These are phyloP conservation scores for Anthophora plumipes DNA, from an alignment of 2,888 invertebrate genomes.

Conservation along the genomic window DNA sequence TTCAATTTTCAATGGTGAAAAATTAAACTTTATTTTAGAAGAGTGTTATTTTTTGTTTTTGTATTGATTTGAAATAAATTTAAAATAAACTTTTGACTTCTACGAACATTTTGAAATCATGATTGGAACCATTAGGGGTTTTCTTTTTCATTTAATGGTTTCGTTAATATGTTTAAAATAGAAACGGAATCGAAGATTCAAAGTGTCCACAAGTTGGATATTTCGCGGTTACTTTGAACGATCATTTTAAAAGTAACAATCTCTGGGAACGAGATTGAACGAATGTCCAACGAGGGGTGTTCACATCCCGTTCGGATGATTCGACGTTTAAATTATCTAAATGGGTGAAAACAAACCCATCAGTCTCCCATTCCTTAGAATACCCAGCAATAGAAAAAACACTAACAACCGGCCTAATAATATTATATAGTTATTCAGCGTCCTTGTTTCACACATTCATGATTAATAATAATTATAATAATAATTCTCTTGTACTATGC, in stretches of 20 bases:
- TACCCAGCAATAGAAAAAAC: conserved; percentile 70
- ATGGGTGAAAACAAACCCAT: conserved; percentile 26
- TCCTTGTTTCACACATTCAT: conserved; percentile 66
- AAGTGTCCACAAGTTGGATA: too few species aligned
- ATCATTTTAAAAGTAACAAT: not conserved
- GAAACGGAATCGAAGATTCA: not conserved
- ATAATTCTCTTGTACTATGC: conserved; percentile 63
- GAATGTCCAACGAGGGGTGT: conserved; percentile 3
- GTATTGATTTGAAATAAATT: too few species aligned
- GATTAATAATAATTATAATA: conserved; percentile 77
- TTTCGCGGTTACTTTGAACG: not conserved
- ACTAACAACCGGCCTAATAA: conserved; percentile 77
- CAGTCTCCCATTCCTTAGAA: conserved; percentile 27
- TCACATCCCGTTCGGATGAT: not conserved
- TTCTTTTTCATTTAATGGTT: too few species aligned
- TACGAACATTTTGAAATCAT: too few species aligned
- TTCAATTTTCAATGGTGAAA: not conserved
- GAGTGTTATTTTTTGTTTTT: not conserved
- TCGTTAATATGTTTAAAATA: too few species aligned
- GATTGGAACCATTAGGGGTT: too few species aligned
- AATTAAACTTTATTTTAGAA: conserved; percentile 3
- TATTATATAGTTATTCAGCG: conserved; percentile 69
- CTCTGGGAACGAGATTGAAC: not conserved
- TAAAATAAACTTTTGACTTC: not conserved
- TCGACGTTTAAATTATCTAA: conserved; percentile 29